Conservation (phyloP, 2,113 vertebrate genomes). For the Eidolon helvum region DNA sequence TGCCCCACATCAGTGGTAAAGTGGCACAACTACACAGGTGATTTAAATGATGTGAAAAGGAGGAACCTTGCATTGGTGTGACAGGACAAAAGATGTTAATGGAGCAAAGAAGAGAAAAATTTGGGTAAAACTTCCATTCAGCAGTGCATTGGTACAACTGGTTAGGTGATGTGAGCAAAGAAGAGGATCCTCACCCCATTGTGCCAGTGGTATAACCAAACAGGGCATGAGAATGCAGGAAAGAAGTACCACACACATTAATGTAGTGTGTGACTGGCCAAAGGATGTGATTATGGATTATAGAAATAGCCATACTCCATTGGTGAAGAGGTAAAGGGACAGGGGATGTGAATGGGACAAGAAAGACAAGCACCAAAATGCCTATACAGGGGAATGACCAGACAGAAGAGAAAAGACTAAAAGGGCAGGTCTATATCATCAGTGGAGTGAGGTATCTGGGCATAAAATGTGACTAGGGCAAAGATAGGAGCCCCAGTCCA, state of each 20-base stretch:
- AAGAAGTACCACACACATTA: not conserved
- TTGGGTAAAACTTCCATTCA: not conserved
- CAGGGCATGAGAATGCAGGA: not conserved
- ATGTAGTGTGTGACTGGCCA: not conserved
- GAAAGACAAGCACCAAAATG: not conserved
- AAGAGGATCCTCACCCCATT: fast-evolving
- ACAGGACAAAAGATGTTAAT: not conserved
- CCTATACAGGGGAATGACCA: not conserved
- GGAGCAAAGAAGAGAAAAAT: not conserved
- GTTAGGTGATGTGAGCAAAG: not conserved
- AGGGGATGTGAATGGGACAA: not conserved
- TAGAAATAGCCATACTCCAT: not conserved
- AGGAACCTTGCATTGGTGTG: not conserved
- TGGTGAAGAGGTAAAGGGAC: not conserved
- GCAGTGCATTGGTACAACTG: not conserved
- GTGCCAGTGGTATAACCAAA: not conserved
- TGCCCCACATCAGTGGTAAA: not conserved
- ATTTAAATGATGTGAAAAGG: not conserved
- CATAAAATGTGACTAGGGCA: not conserved
- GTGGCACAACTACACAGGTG: not conserved
- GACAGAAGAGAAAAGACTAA: not conserved
- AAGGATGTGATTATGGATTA: not conserved
- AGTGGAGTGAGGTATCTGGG: not conserved
- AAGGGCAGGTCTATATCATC: not conserved
- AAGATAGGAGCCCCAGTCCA: fast-evolving